Evolutionary conservation across 1,140 invertebrate genomes (phyloP).

Genomic region (Scaptomyza pallida): DNA sequence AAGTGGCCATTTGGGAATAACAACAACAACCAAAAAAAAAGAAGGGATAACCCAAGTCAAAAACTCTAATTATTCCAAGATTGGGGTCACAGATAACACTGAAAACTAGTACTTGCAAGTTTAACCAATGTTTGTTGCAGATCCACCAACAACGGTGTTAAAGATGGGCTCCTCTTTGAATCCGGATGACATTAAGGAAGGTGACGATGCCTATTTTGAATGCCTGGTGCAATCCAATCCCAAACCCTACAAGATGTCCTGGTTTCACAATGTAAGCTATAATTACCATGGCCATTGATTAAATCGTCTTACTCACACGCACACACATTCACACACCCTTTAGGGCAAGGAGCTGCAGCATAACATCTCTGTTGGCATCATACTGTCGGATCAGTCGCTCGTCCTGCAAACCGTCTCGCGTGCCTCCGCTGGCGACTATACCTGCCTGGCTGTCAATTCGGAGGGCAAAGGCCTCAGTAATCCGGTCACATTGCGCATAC

Average conservation of each 20-base stretch:
- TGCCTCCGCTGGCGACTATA: slow-evolving; percentile 91
- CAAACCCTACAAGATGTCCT: slow-evolving; percentile 91
- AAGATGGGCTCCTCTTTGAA: slow-evolving; percentile 91
- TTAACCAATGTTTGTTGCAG: no score
- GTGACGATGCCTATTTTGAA: slow-evolving; percentile 92
- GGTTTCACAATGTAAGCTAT: slow-evolving; percentile 92
- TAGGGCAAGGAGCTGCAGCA: slow-evolving; percentile 91
- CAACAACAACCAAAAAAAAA: no score
- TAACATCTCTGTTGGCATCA: slow-evolving; percentile 90
- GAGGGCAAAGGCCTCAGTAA: slow-evolving; percentile 93
- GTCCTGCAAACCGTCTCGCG: slow-evolving; percentile 92
- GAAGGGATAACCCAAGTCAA: background rate
- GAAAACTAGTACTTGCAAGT: slow-evolving; percentile 35
- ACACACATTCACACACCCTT: background rate
- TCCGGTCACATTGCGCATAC: slow-evolving; percentile 90
- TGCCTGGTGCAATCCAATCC: slow-evolving; percentile 92
- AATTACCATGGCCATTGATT: slow-evolving; percentile 28
- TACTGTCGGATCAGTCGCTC: slow-evolving; percentile 92
- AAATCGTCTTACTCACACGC: background rate
- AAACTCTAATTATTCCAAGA: slow-evolving; percentile 56
- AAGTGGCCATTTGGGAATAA: slow-evolving; percentile 83
- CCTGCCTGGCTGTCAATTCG: slow-evolving; percentile 91
- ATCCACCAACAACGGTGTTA: slow-evolving; percentile 89
- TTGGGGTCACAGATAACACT: background rate
- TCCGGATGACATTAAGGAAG: slow-evolving; percentile 93